Evolutionary conservation across 2,113 vertebrate genomes (phyloP).

Genomic region (Amphiprion percula): DNA sequence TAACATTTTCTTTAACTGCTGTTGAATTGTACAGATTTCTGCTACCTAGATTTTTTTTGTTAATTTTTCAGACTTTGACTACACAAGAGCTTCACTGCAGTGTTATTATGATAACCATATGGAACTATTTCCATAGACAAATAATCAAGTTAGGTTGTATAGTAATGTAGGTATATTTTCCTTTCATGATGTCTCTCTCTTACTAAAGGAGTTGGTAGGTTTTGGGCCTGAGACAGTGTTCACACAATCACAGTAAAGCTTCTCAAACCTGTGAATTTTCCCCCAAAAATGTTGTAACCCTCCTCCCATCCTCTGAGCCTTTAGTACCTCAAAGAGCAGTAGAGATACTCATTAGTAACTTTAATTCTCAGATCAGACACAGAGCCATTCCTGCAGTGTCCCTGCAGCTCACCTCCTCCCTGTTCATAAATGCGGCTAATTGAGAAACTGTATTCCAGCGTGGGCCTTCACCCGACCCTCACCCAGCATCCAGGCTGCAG

Average conservation of each 20-base stretch:
- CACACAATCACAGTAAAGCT: background rate
- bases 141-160: too few species aligned
- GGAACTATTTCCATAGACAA: too few species aligned
- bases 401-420: conserved; percentile 27
- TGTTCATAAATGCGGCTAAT: conserved; percentile 28
- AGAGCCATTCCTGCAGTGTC: conserved; percentile 1
- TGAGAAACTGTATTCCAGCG: conserved; percentile 20
- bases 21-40: too few species aligned
- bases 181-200: too few species aligned
- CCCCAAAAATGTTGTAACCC: background rate
- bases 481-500: background rate
- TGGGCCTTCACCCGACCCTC: conserved; percentile 3
- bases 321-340: background rate
- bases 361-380: conserved; percentile 3
- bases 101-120: too few species aligned
- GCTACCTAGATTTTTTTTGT: too few species aligned
- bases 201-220: background rate
- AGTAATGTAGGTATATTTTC: too few species aligned
- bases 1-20: too few species aligned
- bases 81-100: too few species aligned
- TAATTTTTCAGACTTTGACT: too few species aligned
- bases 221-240: background rate
- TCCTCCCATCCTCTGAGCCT: background rate
- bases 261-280: background rate
- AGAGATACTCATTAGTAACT: conserved; percentile 5